Evolutionary conservation across 2,888 invertebrate species (phyloP).

Genomic region (Melanostoma scalare): DNA sequence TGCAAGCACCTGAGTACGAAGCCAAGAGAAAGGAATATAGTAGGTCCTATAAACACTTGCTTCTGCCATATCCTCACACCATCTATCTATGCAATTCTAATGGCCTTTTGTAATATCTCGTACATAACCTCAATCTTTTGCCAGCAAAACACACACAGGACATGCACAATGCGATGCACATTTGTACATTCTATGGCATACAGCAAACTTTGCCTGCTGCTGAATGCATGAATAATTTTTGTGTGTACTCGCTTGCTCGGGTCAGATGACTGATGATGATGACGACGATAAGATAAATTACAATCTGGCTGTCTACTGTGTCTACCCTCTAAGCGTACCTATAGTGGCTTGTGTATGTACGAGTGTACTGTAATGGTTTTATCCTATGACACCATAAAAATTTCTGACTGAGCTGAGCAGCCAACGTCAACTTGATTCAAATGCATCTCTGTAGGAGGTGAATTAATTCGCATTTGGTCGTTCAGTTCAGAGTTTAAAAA

Average conservation of each 20-base stretch:
- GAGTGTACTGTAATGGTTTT: conserved; percentile 12
- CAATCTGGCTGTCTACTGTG: conserved; percentile 30
- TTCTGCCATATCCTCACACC: conserved; percentile 18
- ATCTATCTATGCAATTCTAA: conserved; percentile 29
- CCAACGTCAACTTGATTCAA: conserved; percentile 18
- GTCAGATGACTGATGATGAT: conserved; percentile 63
- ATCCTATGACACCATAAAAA: conserved; percentile 6
- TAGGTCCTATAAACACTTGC: conserved; percentile 23
- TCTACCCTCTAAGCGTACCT: background rate
- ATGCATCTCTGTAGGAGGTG: conserved; percentile 33
- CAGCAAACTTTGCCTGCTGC: conserved; percentile 29
- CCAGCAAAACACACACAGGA: conserved; percentile 15
- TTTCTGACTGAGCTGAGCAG: conserved; percentile 1
- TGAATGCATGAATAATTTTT: conserved; percentile 67
- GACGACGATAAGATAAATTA: conserved; percentile 63
- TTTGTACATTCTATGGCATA: conserved; percentile 1
- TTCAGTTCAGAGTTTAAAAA: background rate
- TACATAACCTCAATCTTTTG: conserved; percentile 61
- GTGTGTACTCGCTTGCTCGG: conserved; percentile 25
- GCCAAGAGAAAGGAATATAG: conserved; percentile 2
- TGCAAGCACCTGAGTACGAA: conserved; percentile 1
- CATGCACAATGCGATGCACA: conserved; percentile 11
- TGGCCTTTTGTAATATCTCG: conserved; percentile 58
- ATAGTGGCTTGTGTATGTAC: background rate
- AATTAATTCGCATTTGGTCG: conserved; percentile 44